phyloP scores from a whole-genome alignment of 1,140 invertebrate species.

The Chelonus insularis region DNA sequence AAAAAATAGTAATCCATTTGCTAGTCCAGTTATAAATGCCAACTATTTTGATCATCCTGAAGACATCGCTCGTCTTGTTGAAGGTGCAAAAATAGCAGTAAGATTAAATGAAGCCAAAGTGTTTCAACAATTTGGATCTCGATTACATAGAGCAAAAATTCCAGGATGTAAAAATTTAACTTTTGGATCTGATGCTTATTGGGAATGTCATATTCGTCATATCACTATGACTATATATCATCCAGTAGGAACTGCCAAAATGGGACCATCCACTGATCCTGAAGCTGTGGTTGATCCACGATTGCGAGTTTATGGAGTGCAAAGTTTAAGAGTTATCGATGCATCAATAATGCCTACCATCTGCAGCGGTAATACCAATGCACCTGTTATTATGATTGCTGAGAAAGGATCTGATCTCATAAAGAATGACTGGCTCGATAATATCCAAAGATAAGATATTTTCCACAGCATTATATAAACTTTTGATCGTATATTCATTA shows the following conservation, averaged over 20 bases:
- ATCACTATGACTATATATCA: constrained; percentile 88
- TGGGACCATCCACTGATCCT: constrained; percentile 77
- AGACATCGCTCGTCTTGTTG: constrained; percentile 77
- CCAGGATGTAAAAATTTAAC: constrained; percentile 76
- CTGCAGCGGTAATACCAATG: constrained; percentile 79
- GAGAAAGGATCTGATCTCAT: constrained; percentile 85
- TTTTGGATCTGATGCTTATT: constrained; percentile 77
- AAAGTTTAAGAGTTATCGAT: constrained; percentile 80
- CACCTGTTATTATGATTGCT: constrained; percentile 83
- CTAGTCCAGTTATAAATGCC: constrained; percentile 84
- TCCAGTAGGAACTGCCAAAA: constrained; percentile 79
- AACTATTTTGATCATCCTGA: constrained; percentile 81
- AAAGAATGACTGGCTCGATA: constrained; percentile 69
- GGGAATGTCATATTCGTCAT: constrained; percentile 83
- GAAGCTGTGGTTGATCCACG: constrained; percentile 81
- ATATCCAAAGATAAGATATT: constrained; percentile 15
- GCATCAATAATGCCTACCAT: constrained; percentile 89
- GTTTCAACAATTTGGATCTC: constrained; percentile 79
- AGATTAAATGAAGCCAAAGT: constrained; percentile 73
- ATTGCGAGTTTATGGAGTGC: constrained; percentile 75
- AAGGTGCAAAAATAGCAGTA: constrained; percentile 79
- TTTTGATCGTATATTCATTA: too few species aligned
- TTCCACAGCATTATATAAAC: neutral
- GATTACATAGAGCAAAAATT: constrained; percentile 72
- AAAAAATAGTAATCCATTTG: constrained; percentile 77